Base-by-base conservation (phyloP, 2,113 vertebrate genomes). In the Carettochelys insculpta region DNA sequence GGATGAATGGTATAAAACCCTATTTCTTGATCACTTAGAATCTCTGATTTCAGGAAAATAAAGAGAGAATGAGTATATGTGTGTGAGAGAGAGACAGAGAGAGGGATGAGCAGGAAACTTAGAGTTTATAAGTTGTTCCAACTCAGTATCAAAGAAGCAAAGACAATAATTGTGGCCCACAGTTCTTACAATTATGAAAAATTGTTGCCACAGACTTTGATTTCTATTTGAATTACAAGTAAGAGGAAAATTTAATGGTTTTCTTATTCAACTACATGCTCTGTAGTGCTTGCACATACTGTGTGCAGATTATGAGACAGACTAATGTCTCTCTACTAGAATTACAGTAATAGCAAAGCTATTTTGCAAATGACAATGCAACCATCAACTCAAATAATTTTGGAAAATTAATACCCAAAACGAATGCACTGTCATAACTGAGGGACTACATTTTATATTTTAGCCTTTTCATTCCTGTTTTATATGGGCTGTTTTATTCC, bases 281-380 rank as follows among this genome's bases (percentile, higher is more conserved):
- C 86, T 51, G 27, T 34, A 92, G 89, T 89, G 73, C 79, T 95
- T 90, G 86, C 11, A 82, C 43, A 90, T 45, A 88, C 47, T 77
- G 43, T 34, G 83, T 94, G 89, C 71, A 96, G 94, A 96, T 95
- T 96, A 96, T 4, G 5, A 96, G 56, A 58, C 83, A 96, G 84
- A 94, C 84, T 96, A 97, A 97, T 96, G 94, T 54, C 89, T 96
- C 85, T 95, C 80, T 89, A 93, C 82, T 80, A 65, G 95, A 97
- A 96, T 95, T 93, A 97, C 94, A 95, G 91, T 94, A 97, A 97
- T 80, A 96, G 91, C 89, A 97, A 97, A 95, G 78, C 65, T 83
- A 81, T 94, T 97, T 96, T 96, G 94, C 95, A 97, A 97, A 98
- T 95, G 95, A 92, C 94, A 96, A 75, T 85, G 38, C 83, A 95